Percentiles rank a stretch among this genome's conserved stretches.
These are phyloP conservation scores for Tortrix viridana DNA, from an alignment of 2,888 invertebrate genomes.

Conservation along the genomic window DNA sequence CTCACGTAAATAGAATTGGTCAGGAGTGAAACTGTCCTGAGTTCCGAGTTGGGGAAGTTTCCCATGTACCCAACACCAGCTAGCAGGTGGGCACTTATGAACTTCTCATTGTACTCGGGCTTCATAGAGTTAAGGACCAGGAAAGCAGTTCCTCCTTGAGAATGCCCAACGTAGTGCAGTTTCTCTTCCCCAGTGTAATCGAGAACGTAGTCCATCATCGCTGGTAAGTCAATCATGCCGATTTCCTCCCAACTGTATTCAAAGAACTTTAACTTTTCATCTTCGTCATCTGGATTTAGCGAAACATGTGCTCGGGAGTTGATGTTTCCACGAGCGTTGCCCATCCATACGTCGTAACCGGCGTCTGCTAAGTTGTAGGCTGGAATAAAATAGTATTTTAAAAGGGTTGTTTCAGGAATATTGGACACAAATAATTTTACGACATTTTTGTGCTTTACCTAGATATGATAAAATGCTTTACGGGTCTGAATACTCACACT, in stretches of 20 bases:
- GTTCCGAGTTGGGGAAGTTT: slow-evolving; percentile 39
- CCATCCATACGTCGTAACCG: slow-evolving; percentile 88
- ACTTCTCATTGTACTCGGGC: slow-evolving; percentile 43
- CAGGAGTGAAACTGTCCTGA: slow-evolving; percentile 25
- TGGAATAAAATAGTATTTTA: slow-evolving; percentile 20
- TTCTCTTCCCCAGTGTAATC: slow-evolving; percentile 37
- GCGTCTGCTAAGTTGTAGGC: slow-evolving; percentile 75
- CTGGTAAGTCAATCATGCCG: slow-evolving; percentile 41
- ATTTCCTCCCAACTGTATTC: slow-evolving; percentile 49
- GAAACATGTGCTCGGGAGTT: slow-evolving; percentile 63
- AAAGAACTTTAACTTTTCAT: slow-evolving; percentile 41
- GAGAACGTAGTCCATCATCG: slow-evolving; percentile 43
- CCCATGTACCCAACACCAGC: slow-evolving; percentile 44
- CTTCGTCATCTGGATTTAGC: slow-evolving; percentile 34
- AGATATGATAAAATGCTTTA: no score
- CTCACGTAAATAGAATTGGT: slow-evolving; percentile 39
- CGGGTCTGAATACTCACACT: no score
- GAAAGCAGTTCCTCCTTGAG: slow-evolving; percentile 44
- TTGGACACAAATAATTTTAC: no score
- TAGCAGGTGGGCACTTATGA: slow-evolving; percentile 43
- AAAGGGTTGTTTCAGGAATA: not conserved
- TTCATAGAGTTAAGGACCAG: slow-evolving; percentile 40
- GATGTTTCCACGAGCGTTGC: slow-evolving; percentile 88
- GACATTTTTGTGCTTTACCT: no score
- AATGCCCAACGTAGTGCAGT: slow-evolving; percentile 48